Base-by-base conservation (phyloP, 2,888 invertebrate species). In the Diplolepis rosae region DNA sequence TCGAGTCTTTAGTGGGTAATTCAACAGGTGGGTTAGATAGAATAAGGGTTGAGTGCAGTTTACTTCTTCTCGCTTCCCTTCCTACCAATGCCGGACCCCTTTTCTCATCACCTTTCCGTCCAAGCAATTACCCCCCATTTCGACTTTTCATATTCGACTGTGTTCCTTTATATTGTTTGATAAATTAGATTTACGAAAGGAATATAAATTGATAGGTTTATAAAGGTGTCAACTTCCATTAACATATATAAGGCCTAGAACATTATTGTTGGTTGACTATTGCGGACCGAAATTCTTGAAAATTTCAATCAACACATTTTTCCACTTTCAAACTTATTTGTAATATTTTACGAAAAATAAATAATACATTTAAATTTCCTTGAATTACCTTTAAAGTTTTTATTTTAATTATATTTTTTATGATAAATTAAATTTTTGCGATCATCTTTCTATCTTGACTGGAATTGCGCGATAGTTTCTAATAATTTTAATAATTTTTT, bases 21-120 rank as follows among this genome's bases (percentile, higher is more conserved):
- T 84, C 85, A 85, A 85, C 85, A 85, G 85, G 85, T 85, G 85
- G 85, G 78, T 83, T 80, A 76, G 80, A 77, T 70, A 74, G 80
- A 80, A 79, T 78, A 80, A 82, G 80, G 81, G 80, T 83, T 82
- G 78, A 75, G 79, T 80, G 66, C 77, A 65, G 72, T 65, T 76
- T 76, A 75, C 80, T 74, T 78, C 77, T 56, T 56, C 56, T 56
- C 32, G 32, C 56, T 30, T 54, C 15, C 32, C 56, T n/a, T 35
- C 32, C 56, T 24, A 56, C 11, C 32, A 11, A n/a, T 18, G 11
- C 32, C 13, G 11, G 15, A 39, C 68, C 71, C n/a, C 71, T 70
- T 66, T 68, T 70, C 68, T 51, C 42, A 70, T 73, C 73, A 70
- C 69, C 69, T 75, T 72, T 71, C 69, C 56, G 30, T 54, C 51